Evolutionary conservation across 37 sponge, comb jelly and placozoan species (phyloP), one percentile per base, ranked within the genome.

Genomic region (Dysidea cf. avara): DNA sequence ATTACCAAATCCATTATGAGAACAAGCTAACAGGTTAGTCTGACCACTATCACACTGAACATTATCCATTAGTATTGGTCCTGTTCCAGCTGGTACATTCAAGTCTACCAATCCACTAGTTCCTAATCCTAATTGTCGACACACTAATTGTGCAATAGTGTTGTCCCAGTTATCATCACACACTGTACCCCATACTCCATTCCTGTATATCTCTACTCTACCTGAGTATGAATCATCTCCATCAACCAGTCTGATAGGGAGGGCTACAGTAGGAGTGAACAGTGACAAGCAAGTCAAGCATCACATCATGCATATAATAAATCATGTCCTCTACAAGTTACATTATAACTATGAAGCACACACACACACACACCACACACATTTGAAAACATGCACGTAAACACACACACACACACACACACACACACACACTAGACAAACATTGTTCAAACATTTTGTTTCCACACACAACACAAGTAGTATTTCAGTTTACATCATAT

Each of bases 81-180:
- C n/a, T n/a, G n/a, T n/a, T n/a, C n/a, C n/a, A n/a, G n/a, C n/a
- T n/a, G n/a, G n/a, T n/a, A n/a, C n/a, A n/a, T n/a, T n/a, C n/a
- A n/a, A n/a, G n/a, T 18, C 14, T 9, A 66, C 71, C 17, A 29
- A 25, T 58, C 74, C 61, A 30, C 31, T 39, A 22, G 54, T 28
- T 2, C 47, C 34, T 46, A 33, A 78, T 35, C 68, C 68, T n/a
- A 85, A 75, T 53, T 85, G 80, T 22, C 39, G 72, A 68, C 86
- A 85, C 3, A 78, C 86, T 11, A 85, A 79, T 1, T 43, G 30
- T 3, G 78, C 78, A 65, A 64, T 74, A 26, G 53, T 38, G 11
- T 20, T 52, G 37, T 55, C 68, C 80, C 80, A 85, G 7, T 1
- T 51, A 58, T 85, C 86, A 46, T 85, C 86, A 85, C 86, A 85